phyloP scores from a whole-genome alignment of 2,888 invertebrate genomes.

The Platypus cylindrus region DNA sequence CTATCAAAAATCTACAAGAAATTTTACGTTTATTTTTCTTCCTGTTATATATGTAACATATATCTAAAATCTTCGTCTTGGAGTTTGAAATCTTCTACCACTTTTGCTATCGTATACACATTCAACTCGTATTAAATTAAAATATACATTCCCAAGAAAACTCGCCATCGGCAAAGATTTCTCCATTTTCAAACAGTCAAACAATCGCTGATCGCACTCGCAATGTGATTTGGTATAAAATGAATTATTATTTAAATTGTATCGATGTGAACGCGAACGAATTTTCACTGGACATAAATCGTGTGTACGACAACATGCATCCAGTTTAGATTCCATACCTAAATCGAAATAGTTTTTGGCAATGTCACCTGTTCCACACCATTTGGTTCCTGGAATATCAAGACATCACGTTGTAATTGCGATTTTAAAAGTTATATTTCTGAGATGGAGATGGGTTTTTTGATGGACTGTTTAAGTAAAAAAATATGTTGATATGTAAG shows the following conservation, averaged over 20 bases:
- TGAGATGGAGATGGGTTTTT: too few species aligned
- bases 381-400: conserved; percentile 87
- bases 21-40: too few species aligned
- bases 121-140: conserved; percentile 66
- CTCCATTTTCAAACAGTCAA: conserved; percentile 59
- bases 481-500: too few species aligned
- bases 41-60: background rate
- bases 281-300: conserved; percentile 81
- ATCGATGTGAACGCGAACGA: conserved; percentile 54
- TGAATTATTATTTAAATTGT: conserved; percentile 73
- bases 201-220: conserved; percentile 71
- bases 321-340: conserved; percentile 58
- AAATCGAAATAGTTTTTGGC: conserved; percentile 74
- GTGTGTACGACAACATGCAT: conserved; percentile 80
- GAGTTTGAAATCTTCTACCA: conserved; percentile 17
- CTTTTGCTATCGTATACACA: conserved; percentile 49
- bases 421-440: too few species aligned
- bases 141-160: conserved; percentile 74
- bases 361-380: conserved; percentile 86
- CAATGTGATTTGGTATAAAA: conserved; percentile 85
- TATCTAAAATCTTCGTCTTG: conserved; percentile 21
- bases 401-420: too few species aligned
- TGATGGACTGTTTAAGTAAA: too few species aligned
- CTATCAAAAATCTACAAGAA: too few species aligned
- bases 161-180: conserved; percentile 53